A percentile compares a stretch with the other conserved stretches of the same genome.
phyloP scores from a whole-genome alignment of 1,140 invertebrate genomes.

The Marisa cornuarietis region DNA sequence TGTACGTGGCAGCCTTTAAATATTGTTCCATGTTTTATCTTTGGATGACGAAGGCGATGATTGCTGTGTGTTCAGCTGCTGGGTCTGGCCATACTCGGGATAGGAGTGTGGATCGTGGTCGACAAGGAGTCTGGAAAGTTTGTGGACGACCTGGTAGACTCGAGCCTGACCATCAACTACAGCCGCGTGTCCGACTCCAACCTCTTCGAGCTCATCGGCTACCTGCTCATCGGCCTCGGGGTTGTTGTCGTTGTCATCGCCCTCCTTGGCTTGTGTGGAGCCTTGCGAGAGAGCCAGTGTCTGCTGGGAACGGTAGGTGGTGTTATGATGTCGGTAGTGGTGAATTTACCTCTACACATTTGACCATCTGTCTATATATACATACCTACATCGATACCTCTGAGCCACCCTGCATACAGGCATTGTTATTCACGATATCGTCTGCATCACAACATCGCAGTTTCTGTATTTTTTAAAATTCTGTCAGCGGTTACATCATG shows the following conservation, averaged over 20 bases:
- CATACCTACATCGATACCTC: too few relatives aligned
- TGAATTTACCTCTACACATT: too few relatives aligned
- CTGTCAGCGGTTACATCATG: too few relatives aligned
- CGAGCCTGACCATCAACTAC: constrained; percentile 15
- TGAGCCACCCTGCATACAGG: too few relatives aligned
- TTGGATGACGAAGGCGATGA: too few relatives aligned
- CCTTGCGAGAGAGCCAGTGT: constrained; percentile 14
- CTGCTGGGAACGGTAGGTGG: constrained; percentile 12
- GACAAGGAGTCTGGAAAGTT: constrained; percentile 21
- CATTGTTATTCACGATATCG: too few relatives aligned
- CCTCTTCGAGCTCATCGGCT: constrained; percentile 9
- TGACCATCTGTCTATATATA: too few relatives aligned
- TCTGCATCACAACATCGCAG: too few relatives aligned
- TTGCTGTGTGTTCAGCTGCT: not conserved
- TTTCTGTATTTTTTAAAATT: too few relatives aligned
- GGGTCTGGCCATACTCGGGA: constrained; percentile 9
- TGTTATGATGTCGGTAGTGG: too few relatives aligned
- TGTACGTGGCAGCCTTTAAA: too few relatives aligned
- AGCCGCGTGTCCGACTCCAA: constrained; percentile 15
- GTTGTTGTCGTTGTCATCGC: constrained; percentile 20
- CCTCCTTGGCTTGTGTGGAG: constrained; percentile 13
- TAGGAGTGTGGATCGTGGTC: constrained; percentile 19
- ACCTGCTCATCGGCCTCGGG: constrained; percentile 19
- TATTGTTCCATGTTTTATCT: too few relatives aligned
- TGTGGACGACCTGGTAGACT: constrained; percentile 10